Evolutionary conservation across 2,113 vertebrate species (phyloP).

Genomic region (Cyphomyrus plagiostoma): DNA sequence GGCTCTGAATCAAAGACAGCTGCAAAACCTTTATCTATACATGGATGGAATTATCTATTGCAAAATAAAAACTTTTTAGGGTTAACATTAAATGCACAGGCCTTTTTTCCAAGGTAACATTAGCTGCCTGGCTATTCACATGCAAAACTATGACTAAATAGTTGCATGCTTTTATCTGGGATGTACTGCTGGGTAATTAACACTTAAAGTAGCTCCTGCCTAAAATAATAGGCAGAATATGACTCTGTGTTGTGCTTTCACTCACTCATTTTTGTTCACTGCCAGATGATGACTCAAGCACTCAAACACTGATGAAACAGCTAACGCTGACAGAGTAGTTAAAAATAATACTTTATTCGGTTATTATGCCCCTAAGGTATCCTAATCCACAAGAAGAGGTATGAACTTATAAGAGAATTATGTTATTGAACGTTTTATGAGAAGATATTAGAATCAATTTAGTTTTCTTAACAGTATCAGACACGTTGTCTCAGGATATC

Average conservation of each 20-base stretch:
- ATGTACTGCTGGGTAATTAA: background rate
- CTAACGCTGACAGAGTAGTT: background rate
- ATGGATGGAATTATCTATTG: background rate
- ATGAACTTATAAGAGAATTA: background rate
- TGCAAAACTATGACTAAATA: background rate
- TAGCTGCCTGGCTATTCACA: background rate
- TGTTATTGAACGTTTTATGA: background rate
- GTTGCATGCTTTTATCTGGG: background rate
- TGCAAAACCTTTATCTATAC: background rate
- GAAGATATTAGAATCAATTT: background rate
- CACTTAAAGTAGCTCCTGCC: background rate
- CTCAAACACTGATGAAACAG: background rate
- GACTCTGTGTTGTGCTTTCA: background rate
- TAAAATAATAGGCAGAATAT: background rate
- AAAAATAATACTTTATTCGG: background rate
- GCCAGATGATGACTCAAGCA: background rate
- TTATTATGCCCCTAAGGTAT: background rate
- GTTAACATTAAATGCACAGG: background rate
- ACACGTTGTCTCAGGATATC: background rate
- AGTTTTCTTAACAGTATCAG: background rate
- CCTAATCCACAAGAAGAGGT: background rate
- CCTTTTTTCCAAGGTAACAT: background rate
- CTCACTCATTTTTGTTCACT: background rate
- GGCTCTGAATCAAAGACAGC: background rate
- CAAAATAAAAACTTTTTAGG: conserved; percentile 4